Conservation (phyloP, 2,888 invertebrate species). For the Antitype chi region DNA sequence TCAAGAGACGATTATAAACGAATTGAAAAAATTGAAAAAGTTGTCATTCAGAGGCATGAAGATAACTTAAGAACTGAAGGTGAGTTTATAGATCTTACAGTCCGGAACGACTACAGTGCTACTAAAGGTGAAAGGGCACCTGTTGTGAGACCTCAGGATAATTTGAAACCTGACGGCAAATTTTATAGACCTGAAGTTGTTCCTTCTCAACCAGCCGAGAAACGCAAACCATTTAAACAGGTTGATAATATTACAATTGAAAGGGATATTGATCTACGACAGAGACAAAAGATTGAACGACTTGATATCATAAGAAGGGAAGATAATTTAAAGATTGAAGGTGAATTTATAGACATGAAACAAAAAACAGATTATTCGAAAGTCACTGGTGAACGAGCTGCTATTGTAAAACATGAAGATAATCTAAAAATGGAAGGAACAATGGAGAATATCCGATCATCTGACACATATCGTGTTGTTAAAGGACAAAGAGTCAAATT, state of each 20-base stretch:
- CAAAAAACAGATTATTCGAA: conserved; percentile 90
- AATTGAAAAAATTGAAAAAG: conserved; percentile 89
- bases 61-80: conserved; percentile 91
- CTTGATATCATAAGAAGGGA: conserved; percentile 91
- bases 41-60: conserved; percentile 88
- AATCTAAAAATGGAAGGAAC: conserved; percentile 92
- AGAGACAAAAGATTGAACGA: conserved; percentile 89
- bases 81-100: conserved; percentile 87
- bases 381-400: conserved; percentile 88
- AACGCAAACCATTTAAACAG: conserved; percentile 89
- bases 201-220: conserved; percentile 89
- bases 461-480: conserved; percentile 89
- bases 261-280: conserved; percentile 78
- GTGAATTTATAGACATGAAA: conserved; percentile 90
- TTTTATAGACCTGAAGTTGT: conserved; percentile 89
- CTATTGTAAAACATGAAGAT: conserved; percentile 91
- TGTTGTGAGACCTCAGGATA: conserved; percentile 92
- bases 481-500: conserved; percentile 90
- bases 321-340: conserved; percentile 92
- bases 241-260: conserved; percentile 92
- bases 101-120: conserved; percentile 89
- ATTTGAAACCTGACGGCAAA: conserved; percentile 91
- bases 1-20: conserved; percentile 90
- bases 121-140: conserved; percentile 91
- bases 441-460: conserved; percentile 89